phyloP scores from a whole-genome alignment of 2,888 invertebrate species.

The Corbicula japonica region DNA sequence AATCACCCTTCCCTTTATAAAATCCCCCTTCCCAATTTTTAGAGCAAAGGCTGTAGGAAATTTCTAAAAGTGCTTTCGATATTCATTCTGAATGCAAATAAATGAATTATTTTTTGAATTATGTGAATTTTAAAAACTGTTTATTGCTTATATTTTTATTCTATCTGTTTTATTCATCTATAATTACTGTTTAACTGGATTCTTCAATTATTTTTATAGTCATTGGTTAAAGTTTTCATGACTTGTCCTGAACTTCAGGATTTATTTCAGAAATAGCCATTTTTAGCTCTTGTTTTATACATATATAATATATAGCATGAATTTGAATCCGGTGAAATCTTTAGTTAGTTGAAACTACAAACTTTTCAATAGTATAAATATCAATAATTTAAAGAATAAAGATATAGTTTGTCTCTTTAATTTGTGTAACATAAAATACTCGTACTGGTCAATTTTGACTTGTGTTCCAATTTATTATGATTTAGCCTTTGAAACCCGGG shows the following conservation, averaged over 20 bases:
- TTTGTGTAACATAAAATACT: slow-evolving; percentile 36
- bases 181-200: slow-evolving; percentile 31
- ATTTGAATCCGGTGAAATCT: slow-evolving; percentile 25
- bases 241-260: slow-evolving; percentile 33
- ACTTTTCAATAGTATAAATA: slow-evolving; percentile 31
- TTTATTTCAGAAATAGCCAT: slow-evolving; percentile 30
- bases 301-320: slow-evolving; percentile 29
- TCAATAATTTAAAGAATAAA: slow-evolving; percentile 30
- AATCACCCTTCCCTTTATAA: slow-evolving; percentile 14
- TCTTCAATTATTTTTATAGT: slow-evolving; percentile 16
- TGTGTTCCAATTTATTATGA: slow-evolving; percentile 24
- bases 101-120: slow-evolving; percentile 22
- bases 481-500: slow-evolving; percentile 23
- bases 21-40: slow-evolving; percentile 27
- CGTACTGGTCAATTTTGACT: slow-evolving; percentile 35
- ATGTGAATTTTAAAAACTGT: slow-evolving; percentile 25
- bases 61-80: slow-evolving; percentile 38
- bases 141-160: slow-evolving; percentile 29
- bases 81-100: slow-evolving; percentile 31
- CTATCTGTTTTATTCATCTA: slow-evolving; percentile 30
- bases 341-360: slow-evolving; percentile 25
- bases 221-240: slow-evolving; percentile 23
- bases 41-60: slow-evolving; percentile 36
- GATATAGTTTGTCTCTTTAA: slow-evolving; percentile 27
- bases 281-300: slow-evolving; percentile 28